These are phyloP conservation scores for Leptosomus discolor DNA, from an alignment of 2,113 vertebrate species.

Conservation along the genomic window DNA sequence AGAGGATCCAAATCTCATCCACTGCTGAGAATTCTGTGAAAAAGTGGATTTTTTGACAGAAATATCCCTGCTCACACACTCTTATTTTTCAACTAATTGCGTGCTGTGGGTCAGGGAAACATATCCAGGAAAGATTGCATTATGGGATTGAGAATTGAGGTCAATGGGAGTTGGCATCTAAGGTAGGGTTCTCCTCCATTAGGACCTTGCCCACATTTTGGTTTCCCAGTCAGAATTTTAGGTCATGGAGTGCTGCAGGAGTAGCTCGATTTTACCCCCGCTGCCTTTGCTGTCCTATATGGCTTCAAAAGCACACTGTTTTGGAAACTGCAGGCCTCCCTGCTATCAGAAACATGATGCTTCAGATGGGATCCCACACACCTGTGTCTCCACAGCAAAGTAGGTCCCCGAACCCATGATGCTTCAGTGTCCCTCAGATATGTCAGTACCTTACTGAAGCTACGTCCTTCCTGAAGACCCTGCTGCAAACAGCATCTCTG, in stretches of 20 bases:
- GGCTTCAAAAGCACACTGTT: neutral
- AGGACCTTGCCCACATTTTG: neutral
- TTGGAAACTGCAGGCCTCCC: neutral
- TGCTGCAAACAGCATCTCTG: neutral
- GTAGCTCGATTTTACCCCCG: neutral
- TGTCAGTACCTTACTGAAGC: neutral
- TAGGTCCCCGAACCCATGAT: rapidly evolving
- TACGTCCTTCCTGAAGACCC: neutral
- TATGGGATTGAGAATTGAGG: neutral
- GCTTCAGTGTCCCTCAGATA: neutral
- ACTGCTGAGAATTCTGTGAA: neutral
- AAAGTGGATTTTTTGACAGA: neutral
- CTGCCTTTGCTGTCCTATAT: neutral
- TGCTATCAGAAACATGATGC: neutral
- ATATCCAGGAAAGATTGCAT: neutral
- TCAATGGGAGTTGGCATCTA: neutral
- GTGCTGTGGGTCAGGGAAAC: neutral
- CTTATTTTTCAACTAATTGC: neutral
- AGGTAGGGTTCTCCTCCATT: neutral
- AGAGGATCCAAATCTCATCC: neutral
- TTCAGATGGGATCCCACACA: neutral
- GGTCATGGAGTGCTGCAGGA: neutral
- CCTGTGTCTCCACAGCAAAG: neutral
- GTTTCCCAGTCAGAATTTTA: neutral
- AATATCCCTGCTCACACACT: neutral